Percentiles rank a stretch among this genome's conserved stretches.
Conservation (phyloP, 2,797 vertebrate species). For the Choloepus didactylus region DNA sequence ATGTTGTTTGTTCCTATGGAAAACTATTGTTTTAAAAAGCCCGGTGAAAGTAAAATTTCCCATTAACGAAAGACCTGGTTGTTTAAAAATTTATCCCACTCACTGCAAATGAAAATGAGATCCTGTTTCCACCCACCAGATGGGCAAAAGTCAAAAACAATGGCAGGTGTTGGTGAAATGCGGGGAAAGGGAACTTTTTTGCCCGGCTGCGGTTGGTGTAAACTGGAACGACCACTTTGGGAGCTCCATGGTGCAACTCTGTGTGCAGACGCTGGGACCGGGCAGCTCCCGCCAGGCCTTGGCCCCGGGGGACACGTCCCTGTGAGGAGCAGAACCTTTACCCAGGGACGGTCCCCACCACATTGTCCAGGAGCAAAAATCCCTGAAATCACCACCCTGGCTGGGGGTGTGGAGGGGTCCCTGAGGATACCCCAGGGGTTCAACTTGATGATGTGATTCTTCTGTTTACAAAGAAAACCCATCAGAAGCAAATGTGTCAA, state of each 20-base stretch:
- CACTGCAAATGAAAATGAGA: neutral
- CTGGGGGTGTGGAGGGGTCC: fast-evolving
- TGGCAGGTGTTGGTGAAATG: neutral
- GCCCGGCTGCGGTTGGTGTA: fast-evolving
- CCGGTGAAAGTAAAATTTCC: neutral
- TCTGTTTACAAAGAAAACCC: neutral
- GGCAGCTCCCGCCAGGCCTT: neutral
- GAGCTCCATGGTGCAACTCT: no score
- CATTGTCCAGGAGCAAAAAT: no score
- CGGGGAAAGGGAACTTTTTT: fast-evolving
- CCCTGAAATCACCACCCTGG: no score
- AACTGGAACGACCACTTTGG: fast-evolving
- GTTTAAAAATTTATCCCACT: neutral
- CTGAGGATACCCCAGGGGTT: neutral
- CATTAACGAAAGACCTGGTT: neutral
- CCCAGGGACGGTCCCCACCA: neutral
- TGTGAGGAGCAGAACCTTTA: neutral
- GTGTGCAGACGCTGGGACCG: neutral
- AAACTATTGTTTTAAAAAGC: conserved; percentile 43
- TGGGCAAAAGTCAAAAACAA: neutral
- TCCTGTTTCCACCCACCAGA: neutral
- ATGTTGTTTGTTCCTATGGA: neutral
- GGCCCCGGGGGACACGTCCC: neutral
- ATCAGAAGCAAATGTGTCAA: neutral
- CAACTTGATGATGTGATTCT: neutral